Base-by-base conservation (phyloP, 2,797 vertebrate genomes). In the Microcaecilia unicolor region DNA sequence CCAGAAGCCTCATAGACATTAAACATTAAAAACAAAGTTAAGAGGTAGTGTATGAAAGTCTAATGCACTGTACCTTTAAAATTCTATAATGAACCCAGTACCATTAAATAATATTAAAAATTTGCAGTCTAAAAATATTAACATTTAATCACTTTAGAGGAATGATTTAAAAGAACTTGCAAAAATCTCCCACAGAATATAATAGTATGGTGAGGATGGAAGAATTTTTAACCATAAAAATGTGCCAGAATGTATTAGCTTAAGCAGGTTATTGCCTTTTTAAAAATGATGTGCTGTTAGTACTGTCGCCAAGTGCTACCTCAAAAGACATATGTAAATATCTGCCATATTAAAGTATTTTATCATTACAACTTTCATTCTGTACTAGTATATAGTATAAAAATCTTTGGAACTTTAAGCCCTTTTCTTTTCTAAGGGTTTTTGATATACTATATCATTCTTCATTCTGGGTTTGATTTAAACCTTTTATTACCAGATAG, bases 31-130 rank as follows among this genome's bases (percentile, higher is more conserved):
- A n/a, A 48, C 25, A 51, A 16, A 4, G 53, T 42, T 56, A 72
- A 75, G 77, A 84, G 81, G 79, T 84, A 85, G 80, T 73, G 50
- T 74, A 71, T 68, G 51, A 70, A 76, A 80, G 58, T 56, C 59
- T 62, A 69, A 53, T 36, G 45, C 45, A 49, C 58, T 24, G 51
- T 59, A 19, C 28, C 18, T 44, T 59, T 66, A 67, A 64, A 67
- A 63, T 49, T 48, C 45, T 54, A 52, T 15, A 55, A 21, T 56
- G 70, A 71, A 48, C 44, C 58, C 48, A 61, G 65, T 68, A 67
- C 55, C 43, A 9, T 54, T 62, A 41, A 38, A 7, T 51, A 56
- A 65, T 44, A n/a, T n/a, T n/a, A n/a, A 68, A 56, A 47, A 67
- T 64, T 43, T 58, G 49, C 44, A 35, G 67, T 54, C 46, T 51